Evolutionary conservation across 1,140 invertebrate species (phyloP).

Genomic region (Rhagoletis zephyria): DNA sequence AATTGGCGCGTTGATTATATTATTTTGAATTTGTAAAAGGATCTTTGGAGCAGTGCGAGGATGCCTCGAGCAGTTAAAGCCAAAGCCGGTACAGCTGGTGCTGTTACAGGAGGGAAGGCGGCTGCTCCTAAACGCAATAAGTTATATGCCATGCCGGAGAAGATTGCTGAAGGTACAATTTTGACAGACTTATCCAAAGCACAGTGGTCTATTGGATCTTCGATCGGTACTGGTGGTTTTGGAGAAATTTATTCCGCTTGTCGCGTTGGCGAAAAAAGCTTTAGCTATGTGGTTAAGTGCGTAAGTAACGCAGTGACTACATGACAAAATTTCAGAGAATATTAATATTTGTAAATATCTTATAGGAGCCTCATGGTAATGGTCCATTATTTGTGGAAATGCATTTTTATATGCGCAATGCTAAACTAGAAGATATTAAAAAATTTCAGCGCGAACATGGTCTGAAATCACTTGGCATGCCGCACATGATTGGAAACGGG

Average conservation of each 20-base stretch:
- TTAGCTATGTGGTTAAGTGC: constrained; percentile 85
- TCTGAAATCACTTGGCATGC: constrained; percentile 87
- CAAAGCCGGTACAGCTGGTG: constrained; percentile 62
- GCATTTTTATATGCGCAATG: constrained; percentile 92
- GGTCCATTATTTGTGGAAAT: constrained; percentile 96
- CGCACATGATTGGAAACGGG: constrained; percentile 87
- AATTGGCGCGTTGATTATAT: constrained; percentile 4
- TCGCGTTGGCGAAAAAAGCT: constrained; percentile 76
- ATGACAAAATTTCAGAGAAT: neutral
- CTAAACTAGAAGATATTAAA: constrained; percentile 85
- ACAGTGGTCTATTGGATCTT: constrained; percentile 87
- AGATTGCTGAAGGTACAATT: constrained; percentile 83
- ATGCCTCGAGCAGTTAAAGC: constrained; percentile 61
- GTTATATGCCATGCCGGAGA: constrained; percentile 83
- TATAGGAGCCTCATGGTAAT: constrained; percentile 91
- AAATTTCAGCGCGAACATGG: constrained; percentile 83
- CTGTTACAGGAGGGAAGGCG: constrained; percentile 55
- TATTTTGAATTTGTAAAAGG: constrained; percentile 1
- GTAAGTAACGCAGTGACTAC: constrained; percentile 74
- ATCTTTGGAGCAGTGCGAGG: neutral
- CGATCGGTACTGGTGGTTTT: constrained; percentile 93
- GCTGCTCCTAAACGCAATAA: constrained; percentile 77
- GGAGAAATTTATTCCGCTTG: constrained; percentile 90
- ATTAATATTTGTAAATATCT: constrained; percentile 45
- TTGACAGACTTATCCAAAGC: constrained; percentile 83